A percentile compares a stretch with the other conserved stretches of the same genome.
phyloP scores from a whole-genome alignment of 2,797 vertebrate species.

The Leptodactylus fallax region DNA sequence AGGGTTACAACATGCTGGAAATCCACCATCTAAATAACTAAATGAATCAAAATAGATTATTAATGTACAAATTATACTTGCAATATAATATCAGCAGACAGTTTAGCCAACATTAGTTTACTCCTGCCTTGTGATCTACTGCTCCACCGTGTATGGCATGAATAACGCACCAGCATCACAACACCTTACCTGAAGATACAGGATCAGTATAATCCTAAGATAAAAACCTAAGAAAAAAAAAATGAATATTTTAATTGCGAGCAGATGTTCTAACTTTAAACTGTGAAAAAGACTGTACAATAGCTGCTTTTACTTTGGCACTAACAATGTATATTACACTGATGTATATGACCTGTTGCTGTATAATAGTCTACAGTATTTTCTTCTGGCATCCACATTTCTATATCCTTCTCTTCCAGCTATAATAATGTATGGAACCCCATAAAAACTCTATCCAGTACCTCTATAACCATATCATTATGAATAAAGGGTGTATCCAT shows the following conservation, averaged over 20 bases:
- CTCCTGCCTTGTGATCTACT: not conserved
- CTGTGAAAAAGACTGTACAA: not conserved
- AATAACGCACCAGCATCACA: not conserved
- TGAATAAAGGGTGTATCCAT: too few species aligned
- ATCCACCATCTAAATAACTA: not conserved
- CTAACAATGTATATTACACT: not conserved
- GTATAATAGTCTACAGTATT: not conserved
- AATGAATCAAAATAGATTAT: too few species aligned
- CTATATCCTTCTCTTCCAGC: not conserved
- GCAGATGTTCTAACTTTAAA: not conserved
- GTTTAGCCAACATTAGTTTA: too few species aligned
- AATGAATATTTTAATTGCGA: too few species aligned
- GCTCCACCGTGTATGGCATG: not conserved
- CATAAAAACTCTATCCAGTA: too few species aligned
- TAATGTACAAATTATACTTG: not conserved
- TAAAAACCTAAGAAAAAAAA: too few species aligned
- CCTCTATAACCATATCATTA: too few species aligned
- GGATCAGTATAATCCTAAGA: too few species aligned
- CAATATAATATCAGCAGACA: not conserved
- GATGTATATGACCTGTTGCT: not conserved
- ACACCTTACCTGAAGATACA: too few species aligned
- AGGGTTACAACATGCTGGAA: not conserved
- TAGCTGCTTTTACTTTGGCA: not conserved
- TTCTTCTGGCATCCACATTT: not conserved
- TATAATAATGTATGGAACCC: not conserved